A percentile compares a stretch with the other conserved stretches of the same genome.
Conservation (phyloP, 2,113 vertebrate species). For the Reinhardtius hippoglossoides region DNA sequence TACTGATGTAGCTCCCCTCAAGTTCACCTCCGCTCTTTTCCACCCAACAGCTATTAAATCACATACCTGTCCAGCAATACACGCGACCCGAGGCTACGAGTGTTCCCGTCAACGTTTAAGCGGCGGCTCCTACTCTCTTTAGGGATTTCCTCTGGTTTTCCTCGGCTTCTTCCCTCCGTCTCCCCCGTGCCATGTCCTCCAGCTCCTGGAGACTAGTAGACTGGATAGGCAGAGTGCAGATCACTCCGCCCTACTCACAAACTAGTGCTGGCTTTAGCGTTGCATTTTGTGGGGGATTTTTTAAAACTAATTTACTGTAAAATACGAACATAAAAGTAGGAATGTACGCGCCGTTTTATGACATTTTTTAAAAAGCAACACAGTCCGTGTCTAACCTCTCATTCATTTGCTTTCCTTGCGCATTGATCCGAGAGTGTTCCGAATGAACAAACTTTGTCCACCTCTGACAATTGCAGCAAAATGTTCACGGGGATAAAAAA, state of each 20-base stretch:
- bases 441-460: slow-evolving; percentile 21
- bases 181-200: slow-evolving; percentile 72
- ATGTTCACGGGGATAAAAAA: no score
- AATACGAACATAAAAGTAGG: neutral
- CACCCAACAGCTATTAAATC: neutral
- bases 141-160: slow-evolving; percentile 23
- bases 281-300: rapidly evolving
- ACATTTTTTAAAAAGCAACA: neutral
- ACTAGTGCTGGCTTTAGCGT: slow-evolving; percentile 44
- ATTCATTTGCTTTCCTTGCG: slow-evolving; percentile 1
- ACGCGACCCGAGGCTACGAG: neutral
- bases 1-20: slow-evolving; percentile 46
- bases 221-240: slow-evolving; percentile 74
- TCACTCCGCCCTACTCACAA: slow-evolving; percentile 79
- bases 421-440: neutral
- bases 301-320: neutral
- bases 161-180: slow-evolving; percentile 46
- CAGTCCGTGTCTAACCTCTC: neutral
- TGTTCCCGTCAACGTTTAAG: slow-evolving; percentile 18
- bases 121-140: slow-evolving; percentile 31
- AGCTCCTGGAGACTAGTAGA: slow-evolving; percentile 75
- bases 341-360: rapidly evolving
- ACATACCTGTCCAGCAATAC: slow-evolving; percentile 63
- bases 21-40: slow-evolving; percentile 20
- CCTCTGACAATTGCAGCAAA: neutral